phyloP scores from a whole-genome alignment of 1,140 invertebrate species.

The Aricia agestis region DNA sequence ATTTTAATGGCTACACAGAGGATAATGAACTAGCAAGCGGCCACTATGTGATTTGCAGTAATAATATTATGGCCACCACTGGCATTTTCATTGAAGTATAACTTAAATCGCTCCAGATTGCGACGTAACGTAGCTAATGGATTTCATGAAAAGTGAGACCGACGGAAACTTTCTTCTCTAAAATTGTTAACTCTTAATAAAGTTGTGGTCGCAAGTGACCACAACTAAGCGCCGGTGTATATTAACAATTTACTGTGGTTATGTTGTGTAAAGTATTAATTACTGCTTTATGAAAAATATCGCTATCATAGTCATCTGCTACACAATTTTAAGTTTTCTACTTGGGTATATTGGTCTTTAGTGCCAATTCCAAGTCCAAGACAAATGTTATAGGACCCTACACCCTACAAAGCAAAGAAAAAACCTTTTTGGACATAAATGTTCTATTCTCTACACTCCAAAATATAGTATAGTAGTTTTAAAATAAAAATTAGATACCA shows the following conservation, averaged over 20 bases:
- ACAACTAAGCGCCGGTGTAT: neutral
- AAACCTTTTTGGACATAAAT: no score
- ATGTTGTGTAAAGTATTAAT: neutral
- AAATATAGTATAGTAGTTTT: no score
- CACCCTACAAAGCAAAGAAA: no score
- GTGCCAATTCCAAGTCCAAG: no score
- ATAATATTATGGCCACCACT: neutral
- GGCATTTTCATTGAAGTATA: conserved; percentile 1
- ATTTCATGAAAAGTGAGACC: conserved; percentile 18
- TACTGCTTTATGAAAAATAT: neutral
- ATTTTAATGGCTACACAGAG: neutral
- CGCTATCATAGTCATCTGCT: no score
- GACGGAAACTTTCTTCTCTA: conserved; percentile 12
- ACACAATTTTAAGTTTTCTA: no score
- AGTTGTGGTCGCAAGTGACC: neutral
- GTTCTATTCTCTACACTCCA: no score
- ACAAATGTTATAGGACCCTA: no score
- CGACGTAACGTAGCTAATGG: conserved; percentile 14
- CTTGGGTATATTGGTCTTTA: no score
- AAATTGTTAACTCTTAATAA: conserved; percentile 1
- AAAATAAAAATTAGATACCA: no score
- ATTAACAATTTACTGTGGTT: neutral
- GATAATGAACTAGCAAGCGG: neutral
- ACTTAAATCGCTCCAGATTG: neutral
- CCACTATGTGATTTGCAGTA: neutral